Evolutionary conservation across 2,113 vertebrate genomes (phyloP).

Genomic region (Phyllopteryx taeniolatus): DNA sequence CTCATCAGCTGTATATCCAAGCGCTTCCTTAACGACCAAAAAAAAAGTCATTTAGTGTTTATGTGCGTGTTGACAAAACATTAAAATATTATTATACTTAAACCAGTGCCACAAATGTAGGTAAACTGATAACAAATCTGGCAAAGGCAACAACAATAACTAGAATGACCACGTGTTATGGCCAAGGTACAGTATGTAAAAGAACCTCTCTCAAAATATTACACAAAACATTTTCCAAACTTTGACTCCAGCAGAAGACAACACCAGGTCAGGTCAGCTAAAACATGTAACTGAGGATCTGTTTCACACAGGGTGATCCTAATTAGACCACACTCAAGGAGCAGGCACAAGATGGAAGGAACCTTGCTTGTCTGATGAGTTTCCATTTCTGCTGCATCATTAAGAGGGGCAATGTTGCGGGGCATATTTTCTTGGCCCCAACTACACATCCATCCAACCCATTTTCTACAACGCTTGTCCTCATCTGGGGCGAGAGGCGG

Average conservation of each 20-base stretch:
- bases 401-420: no score
- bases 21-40: slow-evolving; percentile 13
- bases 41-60: slow-evolving; percentile 3
- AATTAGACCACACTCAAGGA: no score
- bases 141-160: neutral
- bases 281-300: no score
- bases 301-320: no score
- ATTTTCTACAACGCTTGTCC: no score
- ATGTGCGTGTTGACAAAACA: slow-evolving; percentile 3
- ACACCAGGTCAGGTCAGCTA: neutral
- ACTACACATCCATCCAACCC: no score
- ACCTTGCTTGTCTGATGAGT: no score
- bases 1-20: slow-evolving; percentile 15
- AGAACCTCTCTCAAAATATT: neutral
- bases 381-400: no score
- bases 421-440: no score
- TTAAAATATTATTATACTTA: neutral
- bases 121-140: neutral
- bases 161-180: neutral
- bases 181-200: no score
- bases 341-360: no score
- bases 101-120: neutral
- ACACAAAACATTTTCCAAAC: neutral
- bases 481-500: neutral
- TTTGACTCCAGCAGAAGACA: neutral